Base-by-base conservation (phyloP, 1,140 invertebrate genomes). In the Macrosteles quadrilineatus region DNA sequence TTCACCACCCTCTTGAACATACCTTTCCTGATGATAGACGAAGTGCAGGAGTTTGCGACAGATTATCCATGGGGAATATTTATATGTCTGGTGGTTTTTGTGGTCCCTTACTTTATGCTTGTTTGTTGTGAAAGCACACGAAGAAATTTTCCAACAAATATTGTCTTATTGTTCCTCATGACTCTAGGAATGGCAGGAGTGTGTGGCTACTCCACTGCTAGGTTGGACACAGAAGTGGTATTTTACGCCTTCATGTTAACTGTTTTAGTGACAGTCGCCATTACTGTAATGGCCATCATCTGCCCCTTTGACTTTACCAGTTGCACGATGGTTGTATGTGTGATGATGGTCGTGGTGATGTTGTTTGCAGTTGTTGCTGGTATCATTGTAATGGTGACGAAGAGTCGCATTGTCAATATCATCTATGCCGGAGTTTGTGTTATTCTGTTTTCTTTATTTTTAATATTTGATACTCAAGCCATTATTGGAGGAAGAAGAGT, bases 381-480 rank as follows among this genome's bases (percentile, higher is more conserved):
- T 27, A 23, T 59, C 27, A 30, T 59, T 9, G 6, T 27, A 4
- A 59, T 59, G 3, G 2, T 27, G 21, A 59, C 55, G 4, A 25
- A 59, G 3, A 59, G 55, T 29, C 21, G 27, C 21, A 27, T 59
- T 9, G 55, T 30, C 4, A 59, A 65, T n/a, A 11, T 65, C 14
- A 40, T 65, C 11, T 45, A 36, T 25, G 21, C 55, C 9, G 67
- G 29, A 11, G 31, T 68, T 1, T 30, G 67, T 21, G 23, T 57
- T 14, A 62, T 31, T 64, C 47, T 70, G 29, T 64, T 69, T n/a
- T 78, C 79, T 31, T 79, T 87, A 84, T 91, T 87, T 74, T 77
- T 91, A 68, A 84, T 87, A 45, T 87, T 85, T 74, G 88, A 91
- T 75, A 85, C 88, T 1, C 90, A 91, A 80, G 83, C 85, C 77